Conservation (phyloP, 2,113 vertebrate genomes). For the Labrus mixtus region DNA sequence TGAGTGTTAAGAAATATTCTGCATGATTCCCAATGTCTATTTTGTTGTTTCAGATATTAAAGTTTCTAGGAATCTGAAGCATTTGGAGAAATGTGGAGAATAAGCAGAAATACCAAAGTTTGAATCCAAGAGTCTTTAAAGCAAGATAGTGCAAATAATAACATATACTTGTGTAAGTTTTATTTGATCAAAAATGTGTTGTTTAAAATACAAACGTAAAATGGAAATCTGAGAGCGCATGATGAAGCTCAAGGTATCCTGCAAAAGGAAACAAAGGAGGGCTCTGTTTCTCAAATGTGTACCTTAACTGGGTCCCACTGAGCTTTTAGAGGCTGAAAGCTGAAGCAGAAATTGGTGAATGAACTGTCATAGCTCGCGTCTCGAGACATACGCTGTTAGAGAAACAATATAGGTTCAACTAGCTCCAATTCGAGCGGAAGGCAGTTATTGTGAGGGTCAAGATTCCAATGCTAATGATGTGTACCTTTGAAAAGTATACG, state of each 20-base stretch:
- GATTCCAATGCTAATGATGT: constrained; percentile 70
- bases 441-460: constrained; percentile 59
- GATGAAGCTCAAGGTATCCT: neutral
- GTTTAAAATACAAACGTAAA: neutral
- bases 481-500: constrained; percentile 75
- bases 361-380: constrained; percentile 17
- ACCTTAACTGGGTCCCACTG: neutral
- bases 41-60: too few relatives aligned
- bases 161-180: neutral
- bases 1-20: too few relatives aligned
- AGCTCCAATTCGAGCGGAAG: constrained; percentile 51
- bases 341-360: constrained; percentile 32
- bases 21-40: too few relatives aligned
- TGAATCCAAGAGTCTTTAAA: neutral
- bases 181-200: neutral
- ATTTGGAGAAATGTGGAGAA: too few relatives aligned
- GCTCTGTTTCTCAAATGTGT: constrained; percentile 4
- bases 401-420: constrained; percentile 56
- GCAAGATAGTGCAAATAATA: neutral
- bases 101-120: too few relatives aligned
- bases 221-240: neutral
- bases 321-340: neutral
- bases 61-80: too few relatives aligned
- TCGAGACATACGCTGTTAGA: constrained; percentile 38
- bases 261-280: constrained; percentile 13